Evolutionary conservation across 2,888 invertebrate genomes (phyloP).

Genomic region (Didymodactylos carnosus): DNA sequence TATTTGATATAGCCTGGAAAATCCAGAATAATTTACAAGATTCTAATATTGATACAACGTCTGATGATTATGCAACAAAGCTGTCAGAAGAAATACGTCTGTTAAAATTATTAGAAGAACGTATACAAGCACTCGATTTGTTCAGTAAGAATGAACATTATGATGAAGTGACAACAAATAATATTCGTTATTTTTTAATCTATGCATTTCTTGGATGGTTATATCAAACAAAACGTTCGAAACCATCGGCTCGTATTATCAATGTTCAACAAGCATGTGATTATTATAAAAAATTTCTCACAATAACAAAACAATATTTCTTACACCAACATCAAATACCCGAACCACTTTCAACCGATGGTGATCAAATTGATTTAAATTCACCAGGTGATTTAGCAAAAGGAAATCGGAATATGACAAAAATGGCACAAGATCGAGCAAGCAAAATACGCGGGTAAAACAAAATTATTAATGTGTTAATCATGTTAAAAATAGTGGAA

Average conservation of each 20-base stretch:
- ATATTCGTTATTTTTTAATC: constrained; percentile 45
- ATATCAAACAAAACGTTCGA: not conserved
- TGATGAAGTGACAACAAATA: constrained; percentile 63
- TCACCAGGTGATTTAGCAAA: not conserved
- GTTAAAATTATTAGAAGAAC: constrained; percentile 58
- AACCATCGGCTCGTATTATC: not conserved
- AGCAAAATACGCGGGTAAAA: not conserved
- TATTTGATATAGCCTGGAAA: constrained; percentile 11
- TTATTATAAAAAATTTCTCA: constrained; percentile 4
- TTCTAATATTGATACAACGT: not conserved
- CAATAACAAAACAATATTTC: constrained; percentile 2
- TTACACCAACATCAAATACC: constrained; percentile 1
- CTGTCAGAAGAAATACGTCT: constrained; percentile 44
- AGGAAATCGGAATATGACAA: not conserved
- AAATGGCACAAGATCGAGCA: not conserved
- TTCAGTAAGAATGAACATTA: constrained; percentile 67
- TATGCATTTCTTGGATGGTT: constrained; percentile 12
- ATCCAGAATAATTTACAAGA: constrained; percentile 5
- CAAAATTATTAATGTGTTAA: not conserved
- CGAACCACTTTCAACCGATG: not conserved
- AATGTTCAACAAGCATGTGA: constrained; percentile 1
- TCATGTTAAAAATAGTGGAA: too few relatives aligned
- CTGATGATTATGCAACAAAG: constrained; percentile 4
- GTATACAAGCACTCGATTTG: constrained; percentile 58
- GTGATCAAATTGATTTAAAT: too few relatives aligned